A percentile compares a stretch with the other conserved stretches of the same genome.
These are phyloP conservation scores for Bombus waltoni DNA, from an alignment of 1,140 invertebrate species.

Conservation along the genomic window DNA sequence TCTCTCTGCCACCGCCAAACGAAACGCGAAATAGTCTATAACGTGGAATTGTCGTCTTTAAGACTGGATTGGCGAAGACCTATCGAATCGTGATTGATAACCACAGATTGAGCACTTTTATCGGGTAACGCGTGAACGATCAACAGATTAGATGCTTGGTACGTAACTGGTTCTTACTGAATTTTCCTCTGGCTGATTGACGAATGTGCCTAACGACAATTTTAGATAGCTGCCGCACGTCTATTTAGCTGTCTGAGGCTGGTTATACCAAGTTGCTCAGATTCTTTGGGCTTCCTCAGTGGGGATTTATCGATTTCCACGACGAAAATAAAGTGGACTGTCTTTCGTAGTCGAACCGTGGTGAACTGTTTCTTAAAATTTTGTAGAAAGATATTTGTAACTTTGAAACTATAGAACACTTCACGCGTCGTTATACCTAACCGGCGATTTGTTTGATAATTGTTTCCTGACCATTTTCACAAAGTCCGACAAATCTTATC, in stretches of 20 bases:
- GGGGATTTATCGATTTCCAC: not conserved
- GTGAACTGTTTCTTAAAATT: not conserved
- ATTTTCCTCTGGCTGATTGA: not conserved
- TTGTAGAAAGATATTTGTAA: not conserved
- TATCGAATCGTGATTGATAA: slow-evolving; percentile 12
- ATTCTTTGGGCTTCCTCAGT: not conserved
- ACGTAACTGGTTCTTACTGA: not conserved
- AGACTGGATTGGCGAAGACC: not conserved
- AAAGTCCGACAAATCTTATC: no score
- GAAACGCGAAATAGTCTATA: no score
- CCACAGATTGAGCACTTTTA: not conserved
- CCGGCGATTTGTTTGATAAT: no score
- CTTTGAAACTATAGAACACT: no score
- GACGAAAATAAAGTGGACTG: not conserved
- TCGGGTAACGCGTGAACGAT: not conserved
- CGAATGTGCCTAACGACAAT: not conserved
- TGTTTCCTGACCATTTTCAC: no score
- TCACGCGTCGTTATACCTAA: no score
- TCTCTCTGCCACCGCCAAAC: not conserved
- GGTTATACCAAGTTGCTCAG: not conserved
- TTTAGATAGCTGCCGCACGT: not conserved
- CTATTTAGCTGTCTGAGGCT: not conserved
- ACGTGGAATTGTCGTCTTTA: no score
- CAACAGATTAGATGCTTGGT: not conserved
- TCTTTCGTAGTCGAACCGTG: not conserved